Evolutionary conservation across 2,797 vertebrate species (phyloP), one percentile per base, ranked within the genome.

Genomic region (Neoniphon sammara): DNA sequence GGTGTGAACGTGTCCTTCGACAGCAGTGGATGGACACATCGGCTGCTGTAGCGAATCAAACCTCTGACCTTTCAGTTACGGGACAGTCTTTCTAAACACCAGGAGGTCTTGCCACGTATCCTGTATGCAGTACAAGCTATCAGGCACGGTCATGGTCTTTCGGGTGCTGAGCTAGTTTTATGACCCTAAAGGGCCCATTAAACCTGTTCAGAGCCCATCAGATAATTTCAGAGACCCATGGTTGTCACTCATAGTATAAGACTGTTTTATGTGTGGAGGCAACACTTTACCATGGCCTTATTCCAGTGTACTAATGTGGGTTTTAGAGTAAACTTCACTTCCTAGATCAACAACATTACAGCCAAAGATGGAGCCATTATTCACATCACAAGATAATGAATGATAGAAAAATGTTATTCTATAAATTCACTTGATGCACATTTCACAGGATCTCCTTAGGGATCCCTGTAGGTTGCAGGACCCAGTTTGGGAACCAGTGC

Each of bases 401-500:
- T 50, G 47, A 2, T 20, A 15, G 12, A 44, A 17, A 20, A 50
- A 18, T 50, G n/a, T 7, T 18, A 47, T 7, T 15, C 17, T 20
- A 20, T 18, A n/a, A 17, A 47, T 47, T 34, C 2, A n/a, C 8
- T 12, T 12, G 1, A 12, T 10, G 42, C 31, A 6, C 31, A 34
- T 34, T 15, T 20, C 9, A 50, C 7, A 2, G n/a, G 6, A 20
- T 20, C n/a, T 49, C 18, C 1, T 18, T 3, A n/a, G 8, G 42
- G 46, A 66, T 39, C 66, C 47, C 69, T 46, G 65, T 25, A 66
- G 66, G 53, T 71, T 56, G 59, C 3, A 30, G 66, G 61, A 59
- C 71, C 23, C 71, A 54, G 14, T 42, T 49, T 12, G 39, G 14
- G 77, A 66, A 72, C 70, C 47, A 77, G 80, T 15, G 54, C 14